phyloP scores from a whole-genome alignment of 2,888 invertebrate species.

The Ophion costatus region DNA sequence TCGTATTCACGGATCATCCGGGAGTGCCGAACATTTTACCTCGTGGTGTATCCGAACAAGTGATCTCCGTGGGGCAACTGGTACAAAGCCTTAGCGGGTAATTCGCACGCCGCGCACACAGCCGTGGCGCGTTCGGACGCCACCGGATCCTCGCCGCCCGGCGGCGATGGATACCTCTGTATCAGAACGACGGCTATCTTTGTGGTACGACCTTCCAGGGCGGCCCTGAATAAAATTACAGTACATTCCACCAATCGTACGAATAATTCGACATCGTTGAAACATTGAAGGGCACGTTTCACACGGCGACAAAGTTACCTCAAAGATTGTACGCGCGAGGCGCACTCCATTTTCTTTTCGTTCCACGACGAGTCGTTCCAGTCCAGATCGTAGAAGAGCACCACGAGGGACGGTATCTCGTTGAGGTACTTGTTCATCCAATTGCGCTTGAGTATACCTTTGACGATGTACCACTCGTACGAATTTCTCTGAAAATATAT shows the following conservation, averaged over 20 bases:
- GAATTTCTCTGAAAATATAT: conserved; percentile 87
- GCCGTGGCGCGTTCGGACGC: conserved; percentile 96
- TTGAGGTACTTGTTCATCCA: conserved; percentile 98
- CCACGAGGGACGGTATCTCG: conserved; percentile 95
- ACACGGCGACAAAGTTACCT: conserved; percentile 82
- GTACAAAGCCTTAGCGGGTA: conserved; percentile 96
- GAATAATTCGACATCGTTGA: not conserved
- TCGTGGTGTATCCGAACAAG: conserved; percentile 88
- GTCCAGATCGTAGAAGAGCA: conserved; percentile 98
- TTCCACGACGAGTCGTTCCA: conserved; percentile 98
- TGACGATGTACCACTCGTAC: conserved; percentile 98
- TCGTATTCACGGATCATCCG: not conserved
- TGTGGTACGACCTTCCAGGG: conserved; percentile 89
- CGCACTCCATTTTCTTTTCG: conserved; percentile 97
- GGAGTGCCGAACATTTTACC: conserved; percentile 79
- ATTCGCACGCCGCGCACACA: conserved; percentile 95
- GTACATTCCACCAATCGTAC: not conserved
- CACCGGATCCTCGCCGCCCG: conserved; percentile 92
- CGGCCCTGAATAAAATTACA: conserved; percentile 84
- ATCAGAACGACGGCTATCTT: conserved; percentile 95
- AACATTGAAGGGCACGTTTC: not conserved
- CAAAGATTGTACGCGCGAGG: conserved; percentile 93
- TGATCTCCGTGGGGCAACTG: conserved; percentile 96
- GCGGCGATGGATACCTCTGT: conserved; percentile 91
- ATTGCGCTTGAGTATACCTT: conserved; percentile 96